Percentiles rank a stretch among this genome's conserved stretches.
phyloP scores from a whole-genome alignment of 2,113 vertebrate species.

The Scytalopus superciliaris region DNA sequence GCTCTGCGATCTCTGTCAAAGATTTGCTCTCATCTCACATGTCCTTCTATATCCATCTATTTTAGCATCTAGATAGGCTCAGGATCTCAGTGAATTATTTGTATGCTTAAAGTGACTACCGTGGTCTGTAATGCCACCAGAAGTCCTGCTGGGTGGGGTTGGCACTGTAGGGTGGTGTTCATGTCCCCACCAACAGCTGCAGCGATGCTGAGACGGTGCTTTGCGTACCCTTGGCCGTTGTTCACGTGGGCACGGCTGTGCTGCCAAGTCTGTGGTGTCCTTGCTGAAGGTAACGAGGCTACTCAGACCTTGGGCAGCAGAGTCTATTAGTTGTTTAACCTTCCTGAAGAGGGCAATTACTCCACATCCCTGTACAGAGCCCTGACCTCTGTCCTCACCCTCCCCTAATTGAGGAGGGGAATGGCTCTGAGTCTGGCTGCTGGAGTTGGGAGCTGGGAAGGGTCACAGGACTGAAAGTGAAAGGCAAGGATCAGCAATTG shows the following conservation, averaged over 20 bases:
- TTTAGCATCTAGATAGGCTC: neutral
- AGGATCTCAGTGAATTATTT: neutral
- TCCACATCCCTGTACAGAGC: rapidly evolving
- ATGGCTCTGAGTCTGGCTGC: neutral
- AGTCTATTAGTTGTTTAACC: neutral
- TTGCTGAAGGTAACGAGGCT: conserved; percentile 3
- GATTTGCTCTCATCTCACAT: neutral
- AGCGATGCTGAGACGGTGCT: neutral
- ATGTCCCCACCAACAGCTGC: rapidly evolving
- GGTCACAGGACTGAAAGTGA: neutral
- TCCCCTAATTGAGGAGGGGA: neutral
- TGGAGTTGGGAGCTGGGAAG: neutral
- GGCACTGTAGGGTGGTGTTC: rapidly evolving
- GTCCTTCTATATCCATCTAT: neutral
- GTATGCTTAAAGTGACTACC: neutral
- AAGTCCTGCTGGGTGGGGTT: neutral
- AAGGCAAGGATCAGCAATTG: conserved; percentile 31
- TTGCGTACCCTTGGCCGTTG: neutral
- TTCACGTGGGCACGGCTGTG: neutral
- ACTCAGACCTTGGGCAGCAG: neutral
- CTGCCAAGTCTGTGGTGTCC: neutral
- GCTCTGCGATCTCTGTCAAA: neutral
- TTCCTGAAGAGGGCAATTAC: neutral
- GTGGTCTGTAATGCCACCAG: neutral
- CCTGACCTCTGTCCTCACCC: neutral